Percentiles rank a stretch among this genome's conserved stretches.
Conservation (phyloP, 2,113 vertebrate genomes). For the Cololabis saira region DNA sequence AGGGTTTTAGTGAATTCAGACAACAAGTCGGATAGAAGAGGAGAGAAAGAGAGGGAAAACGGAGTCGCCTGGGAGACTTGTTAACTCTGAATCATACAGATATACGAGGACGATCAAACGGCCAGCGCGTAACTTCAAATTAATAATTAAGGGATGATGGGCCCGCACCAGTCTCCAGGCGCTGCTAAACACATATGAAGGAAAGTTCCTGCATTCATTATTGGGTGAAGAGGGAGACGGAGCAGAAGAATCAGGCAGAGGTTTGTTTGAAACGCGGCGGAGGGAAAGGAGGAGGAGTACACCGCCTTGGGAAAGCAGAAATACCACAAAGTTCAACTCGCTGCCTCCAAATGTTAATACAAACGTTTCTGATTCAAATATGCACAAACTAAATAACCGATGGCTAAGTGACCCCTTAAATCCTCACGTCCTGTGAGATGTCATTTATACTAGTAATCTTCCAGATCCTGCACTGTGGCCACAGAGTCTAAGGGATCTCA, state of each 20-base stretch:
- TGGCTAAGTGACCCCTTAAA: too few species aligned
- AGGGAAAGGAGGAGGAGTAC: slow-evolving; percentile 28
- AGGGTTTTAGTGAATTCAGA: slow-evolving; percentile 27
- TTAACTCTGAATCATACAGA: slow-evolving; percentile 75
- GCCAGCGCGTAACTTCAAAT: slow-evolving; percentile 67
- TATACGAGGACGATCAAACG: slow-evolving; percentile 79
- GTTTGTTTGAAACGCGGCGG: slow-evolving; percentile 29
- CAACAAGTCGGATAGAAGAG: slow-evolving; percentile 41
- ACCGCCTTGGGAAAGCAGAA: slow-evolving; percentile 41
- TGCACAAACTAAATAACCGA: too few species aligned
- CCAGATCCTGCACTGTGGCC: too few species aligned
- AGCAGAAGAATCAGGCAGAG: slow-evolving; percentile 37
- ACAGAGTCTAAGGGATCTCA: too few species aligned
- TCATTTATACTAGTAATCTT: too few species aligned
- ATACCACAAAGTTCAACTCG: slow-evolving; percentile 37
- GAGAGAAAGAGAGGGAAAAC: slow-evolving; percentile 19
- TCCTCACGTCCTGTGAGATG: too few species aligned
- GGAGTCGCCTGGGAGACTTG: slow-evolving; percentile 68
- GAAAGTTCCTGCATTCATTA: slow-evolving; percentile 72
- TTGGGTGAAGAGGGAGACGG: slow-evolving; percentile 20
- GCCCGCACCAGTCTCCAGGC: slow-evolving; percentile 63
- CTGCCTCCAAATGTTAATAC: slow-evolving; percentile 12
- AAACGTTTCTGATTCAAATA: slow-evolving; percentile 44
- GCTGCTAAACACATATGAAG: slow-evolving; percentile 73
- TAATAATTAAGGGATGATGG: slow-evolving; percentile 80